Base-by-base conservation (phyloP, 2,888 invertebrate species). In the Drosophila nr. perissopoda region DNA sequence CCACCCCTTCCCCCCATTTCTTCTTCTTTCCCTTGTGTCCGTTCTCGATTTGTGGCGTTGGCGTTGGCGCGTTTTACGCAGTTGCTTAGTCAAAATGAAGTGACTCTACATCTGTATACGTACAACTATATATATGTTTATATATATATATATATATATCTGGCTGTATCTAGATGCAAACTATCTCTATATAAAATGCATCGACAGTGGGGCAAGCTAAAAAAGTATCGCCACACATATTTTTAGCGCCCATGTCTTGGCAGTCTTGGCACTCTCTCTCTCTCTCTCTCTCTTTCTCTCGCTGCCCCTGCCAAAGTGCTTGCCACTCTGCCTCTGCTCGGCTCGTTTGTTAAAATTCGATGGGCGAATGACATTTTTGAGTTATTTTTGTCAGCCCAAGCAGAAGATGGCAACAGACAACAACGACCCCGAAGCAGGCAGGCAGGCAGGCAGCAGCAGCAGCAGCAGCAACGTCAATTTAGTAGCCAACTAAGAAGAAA, bases 331-430 rank as follows among this genome's bases (percentile, higher is more conserved):
- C n/a, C 27, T 48, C 68, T 34, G 63, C 69, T 62, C 46, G 46
- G 84, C 88, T 89, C 89, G 89, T 89, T 91, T 90, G 89, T 91
- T 88, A 86, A 88, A 89, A 90, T 90, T 91, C 89, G 90, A 89
- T 89, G 91, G 91, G 90, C 89, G 90, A 90, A 90, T 91, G 89
- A 90, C 90, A 90, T 89, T 86, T 89, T 89, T 90, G 89, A 89
- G 89, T 90, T 89, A 89, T 89, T 89, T 89, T 89, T 90, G 88
- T 82, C 88, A 88, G 83, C 73, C 82, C 34, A 61, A 53, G 73
- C 74, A 59, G 56, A 73, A 68, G 67, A 33, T 33, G 33, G 33
- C 81, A 70, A 61, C 76, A 77, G 73, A 70, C 70, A 70, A 75
- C 67, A 60, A 59, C 70, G 69, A 66, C 33, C 33, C 33, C 33